phyloP scores from a whole-genome alignment of 2,797 vertebrate genomes.

The Coregonus ussuriensis region DNA sequence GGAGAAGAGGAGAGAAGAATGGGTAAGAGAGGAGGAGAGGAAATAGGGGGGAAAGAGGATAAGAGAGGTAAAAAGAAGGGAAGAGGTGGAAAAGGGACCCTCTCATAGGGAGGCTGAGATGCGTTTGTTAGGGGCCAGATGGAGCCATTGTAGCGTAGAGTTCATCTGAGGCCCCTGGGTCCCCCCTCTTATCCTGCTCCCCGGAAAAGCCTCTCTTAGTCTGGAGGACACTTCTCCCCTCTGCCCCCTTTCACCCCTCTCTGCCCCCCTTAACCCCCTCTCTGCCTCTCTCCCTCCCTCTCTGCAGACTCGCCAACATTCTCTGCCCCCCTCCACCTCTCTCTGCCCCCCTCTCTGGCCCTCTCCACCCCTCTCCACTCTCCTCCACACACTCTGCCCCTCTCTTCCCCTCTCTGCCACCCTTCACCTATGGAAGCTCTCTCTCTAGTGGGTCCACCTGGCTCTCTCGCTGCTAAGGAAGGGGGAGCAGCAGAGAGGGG shows the following conservation, averaged over 20 bases:
- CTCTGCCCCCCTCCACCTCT: background rate
- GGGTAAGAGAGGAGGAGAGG: conserved; percentile 34
- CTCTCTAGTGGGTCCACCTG: conserved; percentile 49
- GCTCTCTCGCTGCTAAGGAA: conserved; percentile 8
- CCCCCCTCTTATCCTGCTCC: conserved; percentile 43
- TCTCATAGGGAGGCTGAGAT: conserved; percentile 35
- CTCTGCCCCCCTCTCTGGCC: conserved; percentile 29
- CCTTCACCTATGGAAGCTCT: conserved; percentile 2
- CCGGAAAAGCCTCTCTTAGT: conserved; percentile 39
- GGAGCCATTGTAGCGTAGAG: conserved; percentile 47
- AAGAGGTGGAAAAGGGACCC: conserved; percentile 1
- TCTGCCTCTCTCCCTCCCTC: background rate
- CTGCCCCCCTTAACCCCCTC: background rate
- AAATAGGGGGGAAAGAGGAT: conserved; percentile 26
- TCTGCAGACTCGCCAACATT: background rate
- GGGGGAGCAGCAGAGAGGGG: background rate
- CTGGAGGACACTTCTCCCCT: conserved; percentile 40
- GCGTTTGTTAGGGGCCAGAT: conserved; percentile 59
- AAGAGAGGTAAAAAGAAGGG: background rate
- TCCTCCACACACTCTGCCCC: conserved; percentile 12
- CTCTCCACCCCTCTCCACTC: conserved; percentile 6
- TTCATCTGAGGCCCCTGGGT: conserved; percentile 33
- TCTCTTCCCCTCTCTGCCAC: background rate
- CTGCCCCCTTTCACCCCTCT: conserved; percentile 8
- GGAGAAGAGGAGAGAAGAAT: conserved; percentile 15